phyloP scores from a whole-genome alignment of 2,797 vertebrate genomes.

The Smutsia temminckii region DNA sequence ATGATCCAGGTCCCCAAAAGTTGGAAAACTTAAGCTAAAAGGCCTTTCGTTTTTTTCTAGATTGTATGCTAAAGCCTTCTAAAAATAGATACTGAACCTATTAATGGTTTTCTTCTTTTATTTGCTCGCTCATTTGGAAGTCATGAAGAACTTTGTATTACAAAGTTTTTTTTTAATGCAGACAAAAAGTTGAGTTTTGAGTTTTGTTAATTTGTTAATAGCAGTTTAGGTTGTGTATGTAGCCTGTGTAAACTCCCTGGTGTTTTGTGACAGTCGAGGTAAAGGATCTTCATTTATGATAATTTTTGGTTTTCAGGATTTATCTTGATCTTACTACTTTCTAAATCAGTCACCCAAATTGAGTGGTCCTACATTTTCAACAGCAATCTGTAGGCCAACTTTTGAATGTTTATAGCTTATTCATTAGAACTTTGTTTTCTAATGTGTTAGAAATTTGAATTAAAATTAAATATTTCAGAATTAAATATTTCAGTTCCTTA shows the following conservation, averaged over 20 bases:
- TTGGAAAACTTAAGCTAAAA: not conserved
- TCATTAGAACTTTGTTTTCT: constrained; percentile 29
- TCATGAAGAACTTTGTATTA: not conserved
- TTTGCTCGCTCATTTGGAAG: constrained; percentile 40
- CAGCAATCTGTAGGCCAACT: not conserved
- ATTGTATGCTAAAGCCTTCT: not conserved
- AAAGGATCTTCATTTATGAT: constrained; percentile 10
- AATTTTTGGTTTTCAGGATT: not conserved
- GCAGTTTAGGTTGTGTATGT: not conserved
- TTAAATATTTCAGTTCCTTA: constrained; percentile 4
- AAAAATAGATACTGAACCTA: not conserved
- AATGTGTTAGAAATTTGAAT: not conserved
- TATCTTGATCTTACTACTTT: not conserved
- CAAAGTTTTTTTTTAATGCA: constrained; percentile 7
- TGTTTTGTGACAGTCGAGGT: not conserved
- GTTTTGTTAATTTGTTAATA: constrained; percentile 1
- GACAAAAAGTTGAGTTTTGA: not conserved
- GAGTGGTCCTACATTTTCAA: not conserved
- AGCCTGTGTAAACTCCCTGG: not conserved
- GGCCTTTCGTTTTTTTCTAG: constrained; percentile 12
- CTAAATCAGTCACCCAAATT: not conserved
- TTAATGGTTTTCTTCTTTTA: constrained; percentile 23
- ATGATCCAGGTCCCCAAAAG: not conserved
- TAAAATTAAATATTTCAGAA: not conserved
- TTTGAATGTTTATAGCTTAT: not conserved